These are phyloP conservation scores for Orbicella faveolata DNA, from an alignment of 64 coral and sea anemone genomes.

Conservation along the genomic window DNA sequence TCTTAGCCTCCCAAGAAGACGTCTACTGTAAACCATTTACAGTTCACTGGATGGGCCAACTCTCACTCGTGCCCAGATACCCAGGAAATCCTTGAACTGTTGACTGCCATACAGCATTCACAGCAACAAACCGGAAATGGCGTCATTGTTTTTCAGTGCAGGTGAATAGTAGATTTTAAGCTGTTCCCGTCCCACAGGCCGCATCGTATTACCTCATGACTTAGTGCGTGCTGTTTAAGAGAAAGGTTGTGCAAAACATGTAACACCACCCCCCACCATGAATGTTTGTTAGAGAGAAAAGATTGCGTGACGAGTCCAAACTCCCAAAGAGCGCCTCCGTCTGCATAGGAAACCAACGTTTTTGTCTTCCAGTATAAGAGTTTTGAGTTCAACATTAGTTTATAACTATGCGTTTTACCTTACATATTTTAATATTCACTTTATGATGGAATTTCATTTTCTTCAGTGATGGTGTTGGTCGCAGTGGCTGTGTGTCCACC, in stretches of 20 bases:
- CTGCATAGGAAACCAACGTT: no score
- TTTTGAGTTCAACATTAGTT: no score
- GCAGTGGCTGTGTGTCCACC: slow-evolving; percentile 13
- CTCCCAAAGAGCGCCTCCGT: no score
- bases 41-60: slow-evolving; percentile 62
- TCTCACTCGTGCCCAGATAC: slow-evolving; percentile 41
- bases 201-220: no score
- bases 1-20: slow-evolving; percentile 38
- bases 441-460: not conserved
- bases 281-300: no score
- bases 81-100: slow-evolving; percentile 45
- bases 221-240: no score
- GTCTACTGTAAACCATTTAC: slow-evolving; percentile 52
- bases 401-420: no score
- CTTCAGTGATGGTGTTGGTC: slow-evolving; percentile 40
- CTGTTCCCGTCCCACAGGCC: no score
- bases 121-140: slow-evolving; percentile 71
- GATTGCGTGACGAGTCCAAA: no score
- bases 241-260: no score
- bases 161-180: not conserved
- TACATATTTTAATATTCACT: not conserved
- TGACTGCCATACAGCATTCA: slow-evolving; percentile 58
- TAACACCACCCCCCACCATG: no score
- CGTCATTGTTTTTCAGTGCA: slow-evolving; percentile 77
- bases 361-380: no score